Base-by-base conservation (phyloP, 1,140 invertebrate species). In the Cotesia vestalis region DNA sequence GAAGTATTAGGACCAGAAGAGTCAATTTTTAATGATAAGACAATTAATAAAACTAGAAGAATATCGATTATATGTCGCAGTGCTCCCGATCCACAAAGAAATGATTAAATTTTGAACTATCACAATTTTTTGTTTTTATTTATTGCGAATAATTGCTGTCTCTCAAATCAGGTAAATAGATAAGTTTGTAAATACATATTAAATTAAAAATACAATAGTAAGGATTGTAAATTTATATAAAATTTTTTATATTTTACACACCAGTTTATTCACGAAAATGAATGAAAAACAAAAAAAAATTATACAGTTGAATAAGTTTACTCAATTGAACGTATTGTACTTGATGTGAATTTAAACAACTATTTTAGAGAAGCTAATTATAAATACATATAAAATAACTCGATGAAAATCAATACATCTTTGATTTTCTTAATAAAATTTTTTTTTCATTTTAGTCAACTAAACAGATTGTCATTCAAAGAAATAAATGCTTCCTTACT, bases 41-140 rank as follows among this genome's bases (percentile, higher is more conserved):
- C 84, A 66, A 78, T 98, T 17, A 76, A 83, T 27, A 92, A 93
- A 79, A 85, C 84, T 59, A 89, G 97, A 78, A 87, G 98, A 76
- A 92, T 99, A 75, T 98, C 97, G 14, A 87, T 99, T 62, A 98
- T 99, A 78, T 96, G 94, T 82, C 90, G 98, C 83, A 95, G 95
- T 87, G 90, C 94, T 80, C 94, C 95, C 11, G 77, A 55, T 5
- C 5, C 53, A 20, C 12, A n/a, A 6, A n/a, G 17, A 2, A 20
- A 55, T 20, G 1, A n/a, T 12, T 55, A 55, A 55, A 55, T 12
- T 20, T 12, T 14, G 14, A 55, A 20, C 2, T 27, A 52, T 52
- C 8, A 55, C 5, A 55, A 55, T 14, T 55, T 9, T 20, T 55
- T 55, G 12, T 6, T 12, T 20, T 55, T 52, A n/a, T 52, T 14